Base-by-base conservation (phyloP, 2,113 vertebrate species). In the Chitala chitala region DNA sequence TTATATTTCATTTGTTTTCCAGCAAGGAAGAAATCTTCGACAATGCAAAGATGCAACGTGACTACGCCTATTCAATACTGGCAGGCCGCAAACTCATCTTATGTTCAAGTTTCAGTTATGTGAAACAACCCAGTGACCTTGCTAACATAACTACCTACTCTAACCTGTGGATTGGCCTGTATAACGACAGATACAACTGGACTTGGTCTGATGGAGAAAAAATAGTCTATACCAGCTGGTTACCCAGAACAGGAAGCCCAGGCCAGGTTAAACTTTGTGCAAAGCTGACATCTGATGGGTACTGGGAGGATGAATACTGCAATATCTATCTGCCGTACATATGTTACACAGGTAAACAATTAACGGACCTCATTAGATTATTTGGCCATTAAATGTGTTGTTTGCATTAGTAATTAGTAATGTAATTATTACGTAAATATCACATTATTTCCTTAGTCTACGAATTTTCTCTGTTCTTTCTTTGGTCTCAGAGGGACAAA, bases 161-260 rank as follows among this genome's bases (percentile, higher is more conserved):
- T 36, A 5, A 36, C n/a, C 2, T 54, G 15, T 70, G 68, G 68
- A 70, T 70, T 3, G 68, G 68, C 22, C 68, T 70, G 13, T 31
- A 53, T 20, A 3, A 20, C 29, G 8, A 29, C 3, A 54, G 8
- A 38, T 31, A 36, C 24, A 70, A 70, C 50, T 70, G 68, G 68
- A 54, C 50, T 2, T 70, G 68, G 68, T 70, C 68, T 31, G 36
- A 53, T 70, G 68, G 68, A 53, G 48, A 70, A 31, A 29, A 70
- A 31, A 48, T 31, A 33, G 48, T 17, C 24, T 70, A 70, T 44
- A 53, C 68, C 46, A 70, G 48, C n/a, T 70, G 68, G 68, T 20
- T 26, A 8, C 26, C 29, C 48, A 36, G 20, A 33, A 20, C 29
- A 10, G 20, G 5, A n/a, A 5, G 22, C 15, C n/a, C 15, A n/a